Base-by-base conservation (phyloP, 1,140 invertebrate genomes). In the Dolichoris vasculosae region DNA sequence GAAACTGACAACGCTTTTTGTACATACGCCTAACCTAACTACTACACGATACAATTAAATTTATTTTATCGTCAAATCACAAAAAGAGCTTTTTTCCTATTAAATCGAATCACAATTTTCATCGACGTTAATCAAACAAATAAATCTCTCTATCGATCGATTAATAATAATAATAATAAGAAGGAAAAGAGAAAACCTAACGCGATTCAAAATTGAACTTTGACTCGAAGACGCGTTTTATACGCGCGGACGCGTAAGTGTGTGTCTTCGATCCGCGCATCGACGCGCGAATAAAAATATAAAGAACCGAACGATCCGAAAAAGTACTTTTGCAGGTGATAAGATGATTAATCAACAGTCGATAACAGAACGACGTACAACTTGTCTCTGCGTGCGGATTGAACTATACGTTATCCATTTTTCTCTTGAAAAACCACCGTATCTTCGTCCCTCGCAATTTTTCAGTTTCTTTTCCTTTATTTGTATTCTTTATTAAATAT, bases 401-500 rank as follows among this genome's bases (percentile, higher is more conserved):
- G 30, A 59, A 80, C 38, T 67, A 80, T 9, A 59, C 59, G n/a
- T 46, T 80, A 64, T 73, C 48, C 67, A 30, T 48, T 40, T 59
- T 55, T 43, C 38, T 32, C 38, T 67, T 26, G 26, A 78, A 79
- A 78, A 51, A 51, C 15, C 46, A 59, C 30, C 46, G 69, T 13
- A 71, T 79, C 17, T 55, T 75, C 76, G 48, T 3, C 32, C n/a
- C 43, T 91, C 78, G 78, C 71, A 83, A 87, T 87, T 86, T n/a
- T n/a, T n/a, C n/a, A 77, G 67, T 77, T 79, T 88, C 85, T 86
- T 84, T 87, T 84, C 59, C 73, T 86, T 83, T 83, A 84, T 88
- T 88, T 88, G 89, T 91, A 88, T 89, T 87, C 88, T 89, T 91
- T 88, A 88, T 92, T 92, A 92, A 93, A 94, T 93, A 94, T 93